Evolutionary conservation across 2,797 vertebrate genomes (phyloP), one percentile per base, ranked within the genome.

Genomic region (Neosalanx taihuensis): DNA sequence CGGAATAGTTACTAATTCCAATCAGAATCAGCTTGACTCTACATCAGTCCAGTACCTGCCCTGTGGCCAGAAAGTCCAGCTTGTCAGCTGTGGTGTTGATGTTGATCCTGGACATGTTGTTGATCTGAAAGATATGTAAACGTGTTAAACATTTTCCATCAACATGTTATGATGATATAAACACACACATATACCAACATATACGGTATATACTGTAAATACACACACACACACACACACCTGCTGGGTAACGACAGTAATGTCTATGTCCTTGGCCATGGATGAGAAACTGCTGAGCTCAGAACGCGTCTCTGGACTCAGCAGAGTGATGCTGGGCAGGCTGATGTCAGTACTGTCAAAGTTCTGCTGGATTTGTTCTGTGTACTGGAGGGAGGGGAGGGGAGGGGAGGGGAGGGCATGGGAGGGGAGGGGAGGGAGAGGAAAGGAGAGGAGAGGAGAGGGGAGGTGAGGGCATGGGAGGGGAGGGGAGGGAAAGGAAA

Each of bases 331-430:
- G 9, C 69, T 62, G 49, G 85, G 67, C 71, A 96, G 72, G 31
- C 33, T 79, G 84, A 97, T 86, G 57, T 90, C 7, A 15, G 79
- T 73, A 1, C 79, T 79, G 0, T 92, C 71, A 0, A 97, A 92
- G 3, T 67, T 29, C 0, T 70, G 7, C 57, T 85, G 59, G 77
- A 96, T 90, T n/a, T 91, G 15, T 5, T 5, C 83, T 0, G 88
- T 91, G 74, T 95, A 94, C 95, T 97, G 86, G 29, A 68, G 29
- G 26, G 41, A 58, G 37, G 72, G 1, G 3, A 23, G 41, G 17
- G 56, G 15, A 51, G n/a, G 30, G 41, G 23, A 4, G 67, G 18
- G 2, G 46, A 56, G 56, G 20, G n/a, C n/a, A n/a, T n/a, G n/a
- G 51, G 29, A 56, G 6, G 17, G 3, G 12, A 51, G 49, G 23